Conservation (phyloP, 1,140 invertebrate genomes). For the Bombus sibiricus region DNA sequence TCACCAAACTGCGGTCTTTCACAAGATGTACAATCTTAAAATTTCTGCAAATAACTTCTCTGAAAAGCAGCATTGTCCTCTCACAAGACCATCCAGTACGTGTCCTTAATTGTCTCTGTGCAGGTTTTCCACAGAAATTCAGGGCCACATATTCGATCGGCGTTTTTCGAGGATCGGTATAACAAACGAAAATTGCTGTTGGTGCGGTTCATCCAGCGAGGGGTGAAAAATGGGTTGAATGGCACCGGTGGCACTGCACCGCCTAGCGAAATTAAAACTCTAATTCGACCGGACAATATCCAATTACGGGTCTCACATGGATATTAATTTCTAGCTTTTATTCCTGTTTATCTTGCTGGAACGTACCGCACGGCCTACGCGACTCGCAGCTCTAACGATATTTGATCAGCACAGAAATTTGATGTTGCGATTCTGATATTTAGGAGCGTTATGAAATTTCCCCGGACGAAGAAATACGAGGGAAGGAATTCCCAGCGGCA, state of each 20-base stretch:
- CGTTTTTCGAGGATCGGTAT: not conserved
- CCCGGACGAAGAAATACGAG: not conserved
- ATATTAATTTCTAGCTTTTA: constrained; percentile 78
- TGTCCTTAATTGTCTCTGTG: no score
- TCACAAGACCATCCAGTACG: not conserved
- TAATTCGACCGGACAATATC: constrained; percentile 81
- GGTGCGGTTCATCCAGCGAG: constrained; percentile 11
- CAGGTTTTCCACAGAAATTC: not conserved
- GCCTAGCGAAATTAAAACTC: constrained; percentile 80
- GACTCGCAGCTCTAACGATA: not conserved
- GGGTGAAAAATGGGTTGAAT: not conserved
- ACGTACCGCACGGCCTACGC: not conserved
- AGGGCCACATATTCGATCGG: not conserved
- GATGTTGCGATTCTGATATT: constrained; percentile 10
- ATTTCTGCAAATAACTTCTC: no score
- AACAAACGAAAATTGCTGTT: constrained; percentile 35
- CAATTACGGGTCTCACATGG: constrained; percentile 76
- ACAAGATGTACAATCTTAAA: no score
- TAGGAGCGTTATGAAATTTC: constrained; percentile 11
- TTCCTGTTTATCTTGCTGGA: constrained; percentile 57
- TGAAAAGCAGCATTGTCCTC: no score
- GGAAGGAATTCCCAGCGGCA: not conserved
- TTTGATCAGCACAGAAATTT: constrained; percentile 14
- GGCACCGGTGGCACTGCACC: constrained; percentile 48
- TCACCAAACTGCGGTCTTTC: no score